Evolutionary conservation across 37 sponge, comb jelly and placozoan genomes (phyloP), one percentile per base, ranked within the genome.

Genomic region (Cliona cf. orientalis): DNA sequence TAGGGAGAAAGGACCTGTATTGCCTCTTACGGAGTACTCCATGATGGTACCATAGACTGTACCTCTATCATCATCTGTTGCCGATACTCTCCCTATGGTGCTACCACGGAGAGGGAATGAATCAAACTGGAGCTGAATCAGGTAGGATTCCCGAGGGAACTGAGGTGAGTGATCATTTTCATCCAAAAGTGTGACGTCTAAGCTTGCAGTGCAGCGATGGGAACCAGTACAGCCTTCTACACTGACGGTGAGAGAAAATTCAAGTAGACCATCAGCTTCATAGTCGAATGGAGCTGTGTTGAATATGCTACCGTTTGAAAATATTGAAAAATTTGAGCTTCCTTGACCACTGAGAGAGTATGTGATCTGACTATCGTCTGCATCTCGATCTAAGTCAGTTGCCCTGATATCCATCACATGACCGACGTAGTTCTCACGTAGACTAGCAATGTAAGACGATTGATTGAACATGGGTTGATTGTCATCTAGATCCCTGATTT

Each of bases 121-220:
- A 37, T 72, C 44, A 7, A 25, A 34, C 14, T 42, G 26, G 22
- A 89, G 63, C 2, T 38, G 58, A 32, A 89, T 75, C 11, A 2
- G 41, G 35, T 67, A 83, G 14, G 9, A 29, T 22, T 1, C 1
- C 29, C 58, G n/a, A 33, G 35, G 25, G 55, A 89, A 83, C 38
- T 66, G 19, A 6, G 90, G 90, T 32, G 38, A 4, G 66, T 83
- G 60, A 19, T 89, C 90, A 78, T 89, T 89, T 40, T 33, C 42
- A 61, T 89, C 84, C 25, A 22, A 26, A 9, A 89, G 36, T 33
- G 37, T 37, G 25, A 79, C 36, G 31, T 78, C 23, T 23, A 82
- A 36, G 34, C 25, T 67, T 28, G 90, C 61, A 26, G 46, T 41
- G 77, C 85, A 85, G 36, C 23, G 39, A 46, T 66, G 17, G 7